Evolutionary conservation across 92 coral and sea anemone genomes (phyloP), one percentile per base, ranked within the genome.

Genomic region (Palythoa grandiflora): DNA sequence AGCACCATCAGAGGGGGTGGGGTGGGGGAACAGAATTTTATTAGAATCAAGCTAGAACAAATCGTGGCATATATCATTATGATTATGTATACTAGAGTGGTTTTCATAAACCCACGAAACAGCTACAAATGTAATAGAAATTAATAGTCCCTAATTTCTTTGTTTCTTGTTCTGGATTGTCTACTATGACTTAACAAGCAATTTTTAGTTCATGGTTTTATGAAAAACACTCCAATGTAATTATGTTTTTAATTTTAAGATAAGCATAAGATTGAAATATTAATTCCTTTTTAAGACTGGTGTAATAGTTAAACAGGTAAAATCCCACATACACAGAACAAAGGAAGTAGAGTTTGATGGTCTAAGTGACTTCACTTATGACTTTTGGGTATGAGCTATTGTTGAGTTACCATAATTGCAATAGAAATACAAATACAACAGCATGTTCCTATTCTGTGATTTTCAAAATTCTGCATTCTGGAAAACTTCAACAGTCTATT

Each of bases 301-400:
- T 78, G 83, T 78, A 78, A 50, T 50, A 78, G 83, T 78, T 19
- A 78, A 47, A 78, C 51, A 78, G 35, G 39, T 78, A 78, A 78
- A 78, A 16, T 66, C n/a, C 83, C 83, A 78, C 63, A 78, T 66
- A 48, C 83, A 78, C 16, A 78, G 63, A 20, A 75, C 83, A 78
- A 78, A 20, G 83, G 83, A 78, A 78, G 35, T 78, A 78, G 83
- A 1, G 50, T 44, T 44, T 44, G 50, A 1, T 44, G 50, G 50
- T 44, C 3, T 44, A 44, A 44, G 50, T 78, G 83, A 78, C 83
- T 78, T 78, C 83, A 78, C 65, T 51, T 3, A 50, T n/a, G 83
- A 78, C 83, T 50, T 36, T 48, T 78, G 61, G 83, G 83, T 40
- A 77, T 77, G 83, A 77, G 39, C 83, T 77, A 44, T 78, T 78